These are phyloP conservation scores for Hymenochirus boettgeri DNA, from an alignment of 2,113 vertebrate genomes.

Conservation along the genomic window DNA sequence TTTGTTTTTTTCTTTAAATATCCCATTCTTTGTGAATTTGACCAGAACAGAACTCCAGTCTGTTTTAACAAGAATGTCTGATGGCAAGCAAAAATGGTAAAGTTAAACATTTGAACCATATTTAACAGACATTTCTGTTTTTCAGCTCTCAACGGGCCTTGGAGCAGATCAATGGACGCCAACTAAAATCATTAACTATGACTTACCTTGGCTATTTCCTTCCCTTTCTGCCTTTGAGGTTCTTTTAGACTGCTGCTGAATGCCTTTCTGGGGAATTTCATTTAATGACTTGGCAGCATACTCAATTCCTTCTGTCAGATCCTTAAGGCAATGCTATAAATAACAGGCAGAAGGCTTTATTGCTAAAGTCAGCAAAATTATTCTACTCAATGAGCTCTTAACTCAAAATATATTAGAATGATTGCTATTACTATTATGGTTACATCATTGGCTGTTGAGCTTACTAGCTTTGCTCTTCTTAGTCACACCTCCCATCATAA, in stretches of 20 bases:
- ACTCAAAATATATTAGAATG: constrained; percentile 35
- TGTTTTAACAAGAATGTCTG: constrained; percentile 5
- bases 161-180: constrained; percentile 48
- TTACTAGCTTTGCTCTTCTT: not conserved
- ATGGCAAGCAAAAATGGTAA: constrained; percentile 28
- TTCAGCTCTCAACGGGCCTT: constrained; percentile 44
- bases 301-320: constrained; percentile 62
- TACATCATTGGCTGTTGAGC: constrained; percentile 29
- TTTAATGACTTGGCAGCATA: constrained; percentile 60
- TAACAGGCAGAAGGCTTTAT: constrained; percentile 58
- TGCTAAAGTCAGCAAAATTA: constrained; percentile 54
- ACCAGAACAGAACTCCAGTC: constrained; percentile 5
- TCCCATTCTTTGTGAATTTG: constrained; percentile 10
- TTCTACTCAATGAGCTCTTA: constrained; percentile 48
- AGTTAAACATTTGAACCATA: constrained; percentile 38
- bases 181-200: constrained; percentile 49
- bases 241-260: constrained; percentile 51
- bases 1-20: constrained; percentile 1
- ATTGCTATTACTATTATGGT: constrained; percentile 25
- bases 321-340: constrained; percentile 61
- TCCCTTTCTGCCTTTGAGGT: constrained; percentile 54
- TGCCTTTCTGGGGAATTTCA: constrained; percentile 64
- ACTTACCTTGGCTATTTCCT: constrained; percentile 58
- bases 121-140: constrained; percentile 49
- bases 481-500: not conserved